phyloP scores from a whole-genome alignment of 2,888 invertebrate species.

The Exephanes ischioxanthus region DNA sequence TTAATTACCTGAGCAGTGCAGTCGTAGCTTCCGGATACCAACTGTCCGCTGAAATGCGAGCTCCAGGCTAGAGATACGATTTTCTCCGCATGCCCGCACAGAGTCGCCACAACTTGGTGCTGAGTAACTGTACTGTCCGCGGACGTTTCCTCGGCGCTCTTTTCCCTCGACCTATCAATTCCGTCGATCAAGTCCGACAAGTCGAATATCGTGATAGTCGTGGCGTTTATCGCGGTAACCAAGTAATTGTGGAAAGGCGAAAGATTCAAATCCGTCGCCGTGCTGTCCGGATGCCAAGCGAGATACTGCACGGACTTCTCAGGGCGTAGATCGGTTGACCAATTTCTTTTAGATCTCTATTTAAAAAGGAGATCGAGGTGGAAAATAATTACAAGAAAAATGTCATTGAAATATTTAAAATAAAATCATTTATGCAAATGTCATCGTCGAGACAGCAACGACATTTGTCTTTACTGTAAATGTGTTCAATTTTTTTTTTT shows the following conservation, averaged over 20 bases:
- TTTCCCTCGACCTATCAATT: slow-evolving; percentile 19
- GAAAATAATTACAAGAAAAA: slow-evolving; percentile 56
- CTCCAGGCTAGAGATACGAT: slow-evolving; percentile 89
- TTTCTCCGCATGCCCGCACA: slow-evolving; percentile 86
- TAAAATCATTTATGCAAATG: neutral
- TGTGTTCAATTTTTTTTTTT: no score
- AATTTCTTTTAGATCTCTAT: slow-evolving; percentile 71
- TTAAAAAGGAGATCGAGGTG: slow-evolving; percentile 78
- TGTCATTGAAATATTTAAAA: neutral
- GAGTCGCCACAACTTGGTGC: slow-evolving; percentile 80
- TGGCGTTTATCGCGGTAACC: slow-evolving; percentile 87
- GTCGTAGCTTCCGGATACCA: slow-evolving; percentile 91
- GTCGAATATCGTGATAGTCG: slow-evolving; percentile 86
- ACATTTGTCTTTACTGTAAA: no score
- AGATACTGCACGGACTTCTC: slow-evolving; percentile 89
- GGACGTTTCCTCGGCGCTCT: slow-evolving; percentile 73
- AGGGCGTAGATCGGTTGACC: slow-evolving; percentile 84
- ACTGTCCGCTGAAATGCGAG: slow-evolving; percentile 88
- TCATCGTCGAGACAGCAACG: neutral
- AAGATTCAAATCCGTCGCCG: slow-evolving; percentile 86
- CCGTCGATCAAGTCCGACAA: slow-evolving; percentile 71
- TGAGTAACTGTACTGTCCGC: slow-evolving; percentile 56
- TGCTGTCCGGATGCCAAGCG: slow-evolving; percentile 91
- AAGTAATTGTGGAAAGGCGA: slow-evolving; percentile 88
- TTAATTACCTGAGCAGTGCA: slow-evolving; percentile 88